Evolutionary conservation across 2,113 vertebrate species (phyloP), one percentile per base, ranked within the genome.

Genomic region (Gallinago paraguaiae): DNA sequence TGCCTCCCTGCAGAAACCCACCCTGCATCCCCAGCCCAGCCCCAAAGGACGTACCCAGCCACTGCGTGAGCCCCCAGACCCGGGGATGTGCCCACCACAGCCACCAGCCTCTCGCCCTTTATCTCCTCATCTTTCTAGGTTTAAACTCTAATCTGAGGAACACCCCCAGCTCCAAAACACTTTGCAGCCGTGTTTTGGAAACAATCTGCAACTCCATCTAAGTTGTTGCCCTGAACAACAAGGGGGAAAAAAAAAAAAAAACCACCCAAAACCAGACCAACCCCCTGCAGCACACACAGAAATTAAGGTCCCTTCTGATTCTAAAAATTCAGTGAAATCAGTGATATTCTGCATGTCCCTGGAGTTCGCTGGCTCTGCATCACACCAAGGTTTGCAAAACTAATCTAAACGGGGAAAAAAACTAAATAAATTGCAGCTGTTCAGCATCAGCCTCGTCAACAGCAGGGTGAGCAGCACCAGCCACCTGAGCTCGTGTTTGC

Each of bases 61-160:
- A 4, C 4, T 20, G 1, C 31, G 60, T 0, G 37, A 64, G 65
- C 51, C 35, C 80, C 41, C 13, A 2, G 2, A 3, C 11, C 0
- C 25, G 43, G 65, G 72, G 19, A 48, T 7, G 25, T 9, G 37
- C 56, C 61, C 45, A 0, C 69, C 8, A 31, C 63, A 65, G 9
- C 70, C 82, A 2, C 45, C 4, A 1, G 17, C 59, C 68, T 77
- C 82, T 17, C 1, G 0, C 75, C 68, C 83, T 10, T 87, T 37
- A 77, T 82, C 65, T 28, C 28, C 45, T 57, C 77, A 81, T 87
- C 86, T 86, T 56, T 60, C 72, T 68, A 5, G n/a, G 8, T 19
- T 35, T 35, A 60, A 78, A 3, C 59, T 90, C 64, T 39, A 30
- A 90, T 75, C 86, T 68, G 80, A 96, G 56, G 64, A 60, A 54